Base-by-base conservation (phyloP, 2,797 vertebrate genomes). In the Crenichthys baileyi region DNA sequence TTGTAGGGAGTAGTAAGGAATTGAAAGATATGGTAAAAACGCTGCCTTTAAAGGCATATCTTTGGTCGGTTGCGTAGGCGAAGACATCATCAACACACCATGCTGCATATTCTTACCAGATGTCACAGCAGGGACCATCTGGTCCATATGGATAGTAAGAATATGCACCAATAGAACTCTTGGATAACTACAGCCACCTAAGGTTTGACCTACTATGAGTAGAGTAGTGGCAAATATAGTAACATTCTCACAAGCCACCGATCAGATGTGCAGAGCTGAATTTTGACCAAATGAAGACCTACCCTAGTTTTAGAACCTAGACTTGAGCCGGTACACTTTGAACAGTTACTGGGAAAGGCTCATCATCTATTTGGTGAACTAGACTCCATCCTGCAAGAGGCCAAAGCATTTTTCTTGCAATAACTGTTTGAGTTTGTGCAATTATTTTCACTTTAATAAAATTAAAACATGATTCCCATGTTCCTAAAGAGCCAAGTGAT, bases 41-140 rank as follows among this genome's bases (percentile, higher is more conserved):
- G 22, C 39, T 13, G 22, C 24, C 11, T 24, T n/a, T 44, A 13
- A 44, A 68, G 22, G 22, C 31, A 22, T 20, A 39, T 39, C 39
- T 68, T 46, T 68, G 22, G 39, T 68, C 24, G 65, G 39, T 68
- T 68, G 39, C 65, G 5, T 41, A n/a, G 5, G 65, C 44, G 22
- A 44, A 24, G 39, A 44, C 65, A n/a, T 51, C 50, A 18, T 41
- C 11, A 44, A 68, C 22, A 36, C 29, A 24, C 31, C 61, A 39
- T 39, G 65, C 9, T n/a, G 36, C 20, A n/a, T 7, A 39, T 39
- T 68, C 22, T 22, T 13, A 44, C 65, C 65, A 68, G 39, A 68
- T 68, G 39, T 68, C 65, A 68, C 65, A 44, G 39, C 65, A 68
- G 24, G 39, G 13, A 68, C 65, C 65, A 68, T 44, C 65, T 68